Percentiles rank a stretch among this genome's conserved stretches.
Evolutionary conservation across 2,888 invertebrate species (phyloP).

Genomic region (Endotricha flammealis): DNA sequence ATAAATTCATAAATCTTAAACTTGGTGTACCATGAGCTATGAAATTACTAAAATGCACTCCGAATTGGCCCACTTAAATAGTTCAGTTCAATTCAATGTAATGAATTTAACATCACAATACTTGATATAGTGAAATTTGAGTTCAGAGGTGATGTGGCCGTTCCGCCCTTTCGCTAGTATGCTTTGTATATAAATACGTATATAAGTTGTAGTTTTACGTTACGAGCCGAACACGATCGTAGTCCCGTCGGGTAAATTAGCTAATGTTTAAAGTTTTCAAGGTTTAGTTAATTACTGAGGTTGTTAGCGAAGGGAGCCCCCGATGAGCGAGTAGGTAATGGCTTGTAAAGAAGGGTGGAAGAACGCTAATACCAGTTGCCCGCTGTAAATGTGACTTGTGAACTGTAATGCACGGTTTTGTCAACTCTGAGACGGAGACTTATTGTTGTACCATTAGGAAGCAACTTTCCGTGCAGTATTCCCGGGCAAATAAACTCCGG

Average conservation of each 20-base stretch:
- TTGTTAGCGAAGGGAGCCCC: constrained; percentile 37
- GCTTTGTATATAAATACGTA: not conserved
- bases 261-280: constrained; percentile 58
- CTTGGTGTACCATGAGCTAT: too few species aligned
- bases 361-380: constrained; percentile 28
- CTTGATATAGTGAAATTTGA: too few species aligned
- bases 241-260: constrained; percentile 43
- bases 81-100: too few species aligned
- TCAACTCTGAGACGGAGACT: constrained; percentile 31
- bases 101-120: too few species aligned
- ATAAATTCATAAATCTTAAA: too few species aligned
- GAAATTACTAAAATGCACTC: too few species aligned
- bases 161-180: not conserved
- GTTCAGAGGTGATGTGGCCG: not conserved
- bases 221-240: constrained; percentile 25
- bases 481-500: constrained; percentile 29
- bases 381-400: constrained; percentile 30
- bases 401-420: constrained; percentile 35
- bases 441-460: constrained; percentile 29
- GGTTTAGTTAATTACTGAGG: constrained; percentile 55
- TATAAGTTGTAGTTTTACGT: constrained; percentile 4
- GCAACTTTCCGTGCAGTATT: constrained; percentile 26
- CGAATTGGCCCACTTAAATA: too few species aligned
- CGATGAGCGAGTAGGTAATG: constrained; percentile 47
- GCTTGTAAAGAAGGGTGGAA: constrained; percentile 41